Evolutionary conservation across 2,113 vertebrate genomes (phyloP), one percentile per base, ranked within the genome.

Genomic region (Mobula hypostoma): DNA sequence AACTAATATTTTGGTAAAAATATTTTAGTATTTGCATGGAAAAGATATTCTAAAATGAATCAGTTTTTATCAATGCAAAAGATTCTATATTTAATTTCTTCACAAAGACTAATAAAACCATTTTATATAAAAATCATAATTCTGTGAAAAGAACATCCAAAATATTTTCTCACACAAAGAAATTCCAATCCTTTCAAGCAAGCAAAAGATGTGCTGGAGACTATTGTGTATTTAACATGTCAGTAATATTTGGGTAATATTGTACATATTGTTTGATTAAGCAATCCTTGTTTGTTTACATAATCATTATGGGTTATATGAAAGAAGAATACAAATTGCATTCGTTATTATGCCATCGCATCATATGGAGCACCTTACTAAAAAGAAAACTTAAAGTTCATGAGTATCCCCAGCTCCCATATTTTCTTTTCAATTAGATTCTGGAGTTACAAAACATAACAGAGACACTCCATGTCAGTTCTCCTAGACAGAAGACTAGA

Each of bases 401-500:
- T 48, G 48, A 48, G 48, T 48, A 48, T 48, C 48, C 36, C 36
- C 36, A 36, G 36, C 36, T 36, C 36, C 48, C 48, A 48, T 48
- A 48, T 48, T 48, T 48, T 48, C 48, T 48, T 48, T 48, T 48
- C 48, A 48, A 48, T 48, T 48, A 48, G 48, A 48, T 48, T 48
- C 48, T 48, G 48, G 48, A 48, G 48, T 48, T 48, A 48, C 48
- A 48, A 48, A 48, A 2, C 2, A 48, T 48, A 48, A 48, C 48
- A 48, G 48, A 48, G 91, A 56, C 70, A 11, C 24, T 29, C 61
- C 61, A 90, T 3, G 2, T 66, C 61, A 66, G 85, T 66, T 90
- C 85, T 90, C 85, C 85, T 29, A 66, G 85, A 90, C 61, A 68
- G 61, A 90, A 90, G 85, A 66, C 58, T 66, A 66, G 85, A 12